Conservation (phyloP, 2,888 invertebrate species). For the Rhagium mordax region DNA sequence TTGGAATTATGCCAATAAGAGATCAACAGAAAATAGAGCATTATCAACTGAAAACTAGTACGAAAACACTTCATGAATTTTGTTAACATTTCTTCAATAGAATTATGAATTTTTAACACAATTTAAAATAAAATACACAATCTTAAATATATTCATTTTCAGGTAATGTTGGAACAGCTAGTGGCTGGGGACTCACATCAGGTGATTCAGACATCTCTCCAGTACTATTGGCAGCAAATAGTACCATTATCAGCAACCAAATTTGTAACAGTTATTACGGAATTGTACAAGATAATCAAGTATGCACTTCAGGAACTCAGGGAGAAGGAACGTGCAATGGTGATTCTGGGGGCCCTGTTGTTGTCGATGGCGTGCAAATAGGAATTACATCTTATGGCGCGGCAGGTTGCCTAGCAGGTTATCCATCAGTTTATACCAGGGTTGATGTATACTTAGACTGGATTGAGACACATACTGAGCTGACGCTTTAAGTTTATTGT, state of each 20-base stretch:
- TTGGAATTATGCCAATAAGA: too few species aligned
- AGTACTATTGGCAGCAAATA: slow-evolving; percentile 41
- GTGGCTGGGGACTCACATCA: slow-evolving; percentile 50
- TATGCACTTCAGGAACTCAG: slow-evolving; percentile 42
- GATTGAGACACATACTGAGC: slow-evolving; percentile 31
- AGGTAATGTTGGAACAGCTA: slow-evolving; percentile 41
- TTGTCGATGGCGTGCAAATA: slow-evolving; percentile 37
- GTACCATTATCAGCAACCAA: slow-evolving; percentile 40
- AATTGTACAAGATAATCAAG: slow-evolving; percentile 22
- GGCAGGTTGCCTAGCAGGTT: slow-evolving; percentile 35
- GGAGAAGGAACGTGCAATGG: slow-evolving; percentile 44
- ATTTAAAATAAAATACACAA: too few species aligned
- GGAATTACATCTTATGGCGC: slow-evolving; percentile 47
- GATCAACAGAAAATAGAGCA: too few species aligned
- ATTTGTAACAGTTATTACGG: slow-evolving; percentile 36
- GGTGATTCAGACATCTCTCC: slow-evolving; percentile 33
- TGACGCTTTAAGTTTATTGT: neutral
- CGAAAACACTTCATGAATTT: too few species aligned
- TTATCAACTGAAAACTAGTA: too few species aligned
- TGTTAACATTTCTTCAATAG: too few species aligned
- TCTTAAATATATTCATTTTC: slow-evolving; percentile 3
- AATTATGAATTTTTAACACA: too few species aligned
- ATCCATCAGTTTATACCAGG: slow-evolving; percentile 42
- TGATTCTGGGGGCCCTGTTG: slow-evolving; percentile 50
- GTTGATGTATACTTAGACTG: slow-evolving; percentile 43